A percentile compares a stretch with the other conserved stretches of the same genome.
phyloP scores from a whole-genome alignment of 2,113 vertebrate genomes.

The Cyprinodon variegatus region DNA sequence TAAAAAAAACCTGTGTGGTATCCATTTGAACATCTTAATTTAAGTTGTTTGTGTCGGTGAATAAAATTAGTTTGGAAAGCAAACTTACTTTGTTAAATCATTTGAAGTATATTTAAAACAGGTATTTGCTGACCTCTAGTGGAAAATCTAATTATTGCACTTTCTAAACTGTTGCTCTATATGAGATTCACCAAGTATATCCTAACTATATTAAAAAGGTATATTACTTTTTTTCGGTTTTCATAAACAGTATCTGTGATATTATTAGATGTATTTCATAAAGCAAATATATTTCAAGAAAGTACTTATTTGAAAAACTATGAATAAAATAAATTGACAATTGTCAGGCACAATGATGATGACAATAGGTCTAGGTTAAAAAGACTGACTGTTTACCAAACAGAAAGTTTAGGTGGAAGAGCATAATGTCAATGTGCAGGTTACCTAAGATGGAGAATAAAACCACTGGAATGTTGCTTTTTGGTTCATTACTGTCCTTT shows the following conservation, averaged over 20 bases:
- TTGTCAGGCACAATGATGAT: no score
- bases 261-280: neutral
- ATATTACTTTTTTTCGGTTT: neutral
- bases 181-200: neutral
- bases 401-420: no score
- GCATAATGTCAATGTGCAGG: no score
- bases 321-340: no score
- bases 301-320: no score
- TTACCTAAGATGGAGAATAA: no score
- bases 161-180: neutral
- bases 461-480: no score
- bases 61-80: neutral
- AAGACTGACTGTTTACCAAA: no score
- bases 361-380: no score
- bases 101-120: neutral
- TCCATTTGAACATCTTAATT: neutral
- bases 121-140: constrained; percentile 49
- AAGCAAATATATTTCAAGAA: no score
- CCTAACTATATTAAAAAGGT: neutral
- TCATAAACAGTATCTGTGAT: neutral
- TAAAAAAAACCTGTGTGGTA: no score
- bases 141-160: neutral
- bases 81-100: neutral
- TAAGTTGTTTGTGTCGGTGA: neutral
- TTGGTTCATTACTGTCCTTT: no score